Percentiles rank a stretch among this genome's conserved stretches.
These are phyloP conservation scores for Dryas iulia DNA, from an alignment of 1,140 invertebrate species.

Conservation along the genomic window DNA sequence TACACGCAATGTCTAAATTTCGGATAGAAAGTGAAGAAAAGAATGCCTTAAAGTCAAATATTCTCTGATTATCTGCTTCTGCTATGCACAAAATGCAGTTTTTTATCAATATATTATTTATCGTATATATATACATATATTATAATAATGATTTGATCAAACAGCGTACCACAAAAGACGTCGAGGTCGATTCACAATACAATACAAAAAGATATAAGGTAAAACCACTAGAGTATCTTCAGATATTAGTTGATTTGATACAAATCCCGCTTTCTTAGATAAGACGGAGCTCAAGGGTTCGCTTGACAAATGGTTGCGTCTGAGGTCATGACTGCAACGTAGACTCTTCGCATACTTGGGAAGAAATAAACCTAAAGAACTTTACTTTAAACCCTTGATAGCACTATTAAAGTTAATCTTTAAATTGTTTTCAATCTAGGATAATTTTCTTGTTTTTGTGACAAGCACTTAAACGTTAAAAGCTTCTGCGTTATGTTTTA, in stretches of 20 bases:
- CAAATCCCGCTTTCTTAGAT: constrained; percentile 65
- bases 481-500: constrained; percentile 2
- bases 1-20: no score
- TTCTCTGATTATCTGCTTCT: no score
- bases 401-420: constrained; percentile 21
- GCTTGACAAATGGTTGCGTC: constrained; percentile 61
- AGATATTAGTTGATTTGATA: constrained; percentile 60
- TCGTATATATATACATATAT: no score
- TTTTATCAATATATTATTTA: no score
- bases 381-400: constrained; percentile 6
- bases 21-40: no score
- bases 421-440: constrained; percentile 13
- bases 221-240: not conserved
- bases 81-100: no score
- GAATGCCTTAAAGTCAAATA: no score
- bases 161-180: not conserved
- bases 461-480: not conserved
- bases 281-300: constrained; percentile 49
- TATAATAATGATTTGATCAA: not conserved
- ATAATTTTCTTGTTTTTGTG: constrained; percentile 10
- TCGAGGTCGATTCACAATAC: constrained; percentile 38
- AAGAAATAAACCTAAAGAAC: constrained; percentile 17
- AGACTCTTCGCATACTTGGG: constrained; percentile 25
- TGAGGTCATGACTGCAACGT: constrained; percentile 30
- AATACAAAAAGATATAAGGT: not conserved